Conservation (phyloP, 2,888 invertebrate genomes). For the Zelleria hepariella region DNA sequence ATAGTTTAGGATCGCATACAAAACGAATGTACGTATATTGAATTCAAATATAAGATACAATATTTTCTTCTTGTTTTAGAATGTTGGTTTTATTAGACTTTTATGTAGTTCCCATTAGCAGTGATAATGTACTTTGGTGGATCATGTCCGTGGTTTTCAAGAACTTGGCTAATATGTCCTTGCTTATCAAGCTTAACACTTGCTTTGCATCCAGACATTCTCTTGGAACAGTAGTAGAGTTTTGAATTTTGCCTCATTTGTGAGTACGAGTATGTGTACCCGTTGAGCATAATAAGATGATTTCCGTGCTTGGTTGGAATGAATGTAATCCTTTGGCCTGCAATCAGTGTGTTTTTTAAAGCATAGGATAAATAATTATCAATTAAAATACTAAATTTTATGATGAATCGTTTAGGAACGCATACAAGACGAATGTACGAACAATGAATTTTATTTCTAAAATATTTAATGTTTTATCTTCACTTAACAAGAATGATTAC, state of each 20-base stretch:
- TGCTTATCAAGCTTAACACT: not conserved
- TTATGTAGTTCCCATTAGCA: not conserved
- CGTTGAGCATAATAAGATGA: not conserved
- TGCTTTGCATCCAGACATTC: not conserved
- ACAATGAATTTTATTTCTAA: too few relatives aligned
- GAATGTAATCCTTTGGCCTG: not conserved
- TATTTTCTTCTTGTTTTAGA: not conserved
- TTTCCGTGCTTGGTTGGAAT: not conserved
- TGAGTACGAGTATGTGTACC: not conserved
- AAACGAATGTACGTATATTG: not conserved
- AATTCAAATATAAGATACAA: not conserved
- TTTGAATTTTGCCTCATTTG: not conserved
- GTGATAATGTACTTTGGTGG: not conserved
- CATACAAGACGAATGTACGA: too few relatives aligned
- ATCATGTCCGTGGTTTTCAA: not conserved
- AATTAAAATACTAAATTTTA: too few relatives aligned
- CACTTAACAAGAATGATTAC: too few relatives aligned
- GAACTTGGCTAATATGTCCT: not conserved
- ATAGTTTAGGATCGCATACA: not conserved
- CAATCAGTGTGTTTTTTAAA: too few relatives aligned
- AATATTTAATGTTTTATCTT: too few relatives aligned
- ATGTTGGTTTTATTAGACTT: not conserved
- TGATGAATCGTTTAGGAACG: too few relatives aligned
- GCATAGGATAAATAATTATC: too few relatives aligned
- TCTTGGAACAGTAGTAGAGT: not conserved